phyloP scores from a whole-genome alignment of 2,888 invertebrate species.

The Cheilosia scutellata region DNA sequence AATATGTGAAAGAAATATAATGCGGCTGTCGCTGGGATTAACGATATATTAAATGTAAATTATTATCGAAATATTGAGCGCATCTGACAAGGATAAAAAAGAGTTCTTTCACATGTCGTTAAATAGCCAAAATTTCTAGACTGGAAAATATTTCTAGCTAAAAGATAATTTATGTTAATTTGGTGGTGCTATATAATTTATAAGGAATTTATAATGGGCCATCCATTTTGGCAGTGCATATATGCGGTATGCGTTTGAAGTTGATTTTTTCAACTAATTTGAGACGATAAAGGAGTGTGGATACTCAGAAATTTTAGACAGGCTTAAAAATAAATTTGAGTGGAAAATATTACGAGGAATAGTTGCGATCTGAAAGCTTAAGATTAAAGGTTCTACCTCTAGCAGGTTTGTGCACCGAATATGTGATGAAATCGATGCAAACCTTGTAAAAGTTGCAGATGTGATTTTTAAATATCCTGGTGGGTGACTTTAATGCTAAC shows the following conservation, averaged over 20 bases:
- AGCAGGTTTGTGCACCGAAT: too few relatives aligned
- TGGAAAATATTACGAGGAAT: too few relatives aligned
- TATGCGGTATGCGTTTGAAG: not conserved
- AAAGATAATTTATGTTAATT: constrained; percentile 1
- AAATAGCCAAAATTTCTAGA: not conserved
- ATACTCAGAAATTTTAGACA: not conserved
- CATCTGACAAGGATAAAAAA: constrained; percentile 41
- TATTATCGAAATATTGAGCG: constrained; percentile 22
- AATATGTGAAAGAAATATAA: constrained; percentile 20
- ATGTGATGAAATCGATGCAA: too few relatives aligned
- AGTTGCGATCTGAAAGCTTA: too few relatives aligned
- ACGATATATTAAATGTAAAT: constrained; percentile 49
- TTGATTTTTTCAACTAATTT: not conserved
- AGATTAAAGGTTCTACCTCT: too few relatives aligned
- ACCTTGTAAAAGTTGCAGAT: too few relatives aligned
- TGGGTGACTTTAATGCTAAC: too few relatives aligned
- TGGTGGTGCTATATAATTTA: not conserved
- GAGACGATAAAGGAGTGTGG: not conserved
- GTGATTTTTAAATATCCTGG: too few relatives aligned
- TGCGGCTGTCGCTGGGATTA: constrained; percentile 36
- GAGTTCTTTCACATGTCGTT: constrained; percentile 5
- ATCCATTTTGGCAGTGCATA: not conserved
- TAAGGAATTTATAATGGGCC: not conserved
- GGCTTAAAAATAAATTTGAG: too few relatives aligned
- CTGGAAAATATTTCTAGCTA: not conserved